Evolutionary conservation across 2,888 invertebrate species (phyloP), one percentile per base, ranked within the genome.

Genomic region (Pseudanteris insignis): DNA sequence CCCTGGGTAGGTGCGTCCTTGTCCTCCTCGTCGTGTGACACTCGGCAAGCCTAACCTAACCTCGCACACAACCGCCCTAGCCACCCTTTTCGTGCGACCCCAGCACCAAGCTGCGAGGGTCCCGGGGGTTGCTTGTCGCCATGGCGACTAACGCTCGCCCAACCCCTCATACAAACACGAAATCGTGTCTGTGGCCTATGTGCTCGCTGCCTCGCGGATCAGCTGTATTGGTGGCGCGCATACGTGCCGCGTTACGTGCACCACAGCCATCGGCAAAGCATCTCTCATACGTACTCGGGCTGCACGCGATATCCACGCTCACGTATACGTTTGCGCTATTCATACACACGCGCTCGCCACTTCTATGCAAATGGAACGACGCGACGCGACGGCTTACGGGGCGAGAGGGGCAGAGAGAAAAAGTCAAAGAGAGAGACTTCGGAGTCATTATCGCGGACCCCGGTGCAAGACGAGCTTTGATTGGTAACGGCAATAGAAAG

Each of bases 91-190:
- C 73, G 74, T 74, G 77, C 77, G 74, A 75, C 76, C 77, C 75
- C 70, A 67, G 72, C 72, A 70, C 71, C 67, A 71, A 72, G 71
- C 72, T 70, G 66, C 70, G 70, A 72, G 72, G 72, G 73, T 78
- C 74, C 76, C 74, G 72, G 76, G 78, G 78, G 78, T 74, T 77
- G 77, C 75, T 77, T 75, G 79, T 79, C 75, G 75, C 64, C 79
- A 79, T 79, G 78, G 69, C 74, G 73, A 79, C 79, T 74, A 70
- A 71, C 74, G 66, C 72, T 72, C 69, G 65, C 60, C 66, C 66
- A 60, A 65, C 64, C 62, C 63, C 67, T 64, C 57, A 62, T 60
- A 64, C 67, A 64, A 66, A 66, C 64, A 60, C 63, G 58, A 64
- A 67, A 63, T 68, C 64, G 68, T 58, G 63, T 57, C 59, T 62